These are phyloP conservation scores for Meghimatium bilineatum DNA, from an alignment of 2,888 invertebrate genomes.

Conservation along the genomic window DNA sequence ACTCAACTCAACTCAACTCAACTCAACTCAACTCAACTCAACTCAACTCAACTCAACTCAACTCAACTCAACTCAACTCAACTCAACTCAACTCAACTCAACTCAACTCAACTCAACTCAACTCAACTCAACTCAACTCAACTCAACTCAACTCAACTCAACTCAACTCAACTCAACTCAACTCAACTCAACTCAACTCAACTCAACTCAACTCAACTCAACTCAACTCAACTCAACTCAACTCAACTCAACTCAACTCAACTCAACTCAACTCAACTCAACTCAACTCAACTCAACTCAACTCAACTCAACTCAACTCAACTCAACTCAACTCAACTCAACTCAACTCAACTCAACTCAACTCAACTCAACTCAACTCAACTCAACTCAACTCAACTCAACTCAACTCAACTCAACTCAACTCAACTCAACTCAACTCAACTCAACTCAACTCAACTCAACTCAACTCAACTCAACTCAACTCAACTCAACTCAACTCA, in stretches of 20 bases:
- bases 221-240: too few relatives aligned
- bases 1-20: constrained; percentile 9
- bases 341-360: too few relatives aligned
- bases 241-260: constrained; percentile 8
- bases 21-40: constrained; percentile 4
- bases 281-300: too few relatives aligned
- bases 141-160: not conserved
- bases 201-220: not conserved
- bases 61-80: not conserved
- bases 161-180: too few relatives aligned
- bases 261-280: not conserved
- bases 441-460: too few relatives aligned
- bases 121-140: not conserved
- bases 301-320: not conserved
- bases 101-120: constrained; percentile 19
- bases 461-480: too few relatives aligned
- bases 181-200: not conserved
- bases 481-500: too few relatives aligned
- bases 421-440: too few relatives aligned
- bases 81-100: not conserved
- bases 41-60: not conserved
- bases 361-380: too few relatives aligned
- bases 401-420: too few relatives aligned
- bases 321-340: too few relatives aligned
- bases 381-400: too few relatives aligned